These are phyloP conservation scores for Formica aserva DNA, from an alignment of 2,888 invertebrate species.

Conservation along the genomic window DNA sequence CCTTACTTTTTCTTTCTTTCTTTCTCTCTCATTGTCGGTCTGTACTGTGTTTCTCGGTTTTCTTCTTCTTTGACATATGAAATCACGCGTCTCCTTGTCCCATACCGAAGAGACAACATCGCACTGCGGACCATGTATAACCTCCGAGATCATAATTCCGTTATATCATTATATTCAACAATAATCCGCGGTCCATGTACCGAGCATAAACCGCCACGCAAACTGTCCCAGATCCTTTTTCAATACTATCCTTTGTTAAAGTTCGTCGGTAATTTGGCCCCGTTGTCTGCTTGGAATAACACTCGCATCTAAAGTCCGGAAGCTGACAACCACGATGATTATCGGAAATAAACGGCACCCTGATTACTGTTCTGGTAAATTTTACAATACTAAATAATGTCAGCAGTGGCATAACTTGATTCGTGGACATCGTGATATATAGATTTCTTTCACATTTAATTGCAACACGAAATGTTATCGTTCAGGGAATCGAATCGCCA, in stretches of 20 bases:
- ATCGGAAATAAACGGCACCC: background rate
- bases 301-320: slow-evolving; percentile 22
- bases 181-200: slow-evolving; percentile 67
- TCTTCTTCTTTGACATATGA: slow-evolving; percentile 9
- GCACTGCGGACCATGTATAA: slow-evolving; percentile 59
- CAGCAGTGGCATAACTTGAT: background rate
- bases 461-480: background rate
- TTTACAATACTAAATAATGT: background rate
- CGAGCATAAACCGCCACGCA: slow-evolving; percentile 52
- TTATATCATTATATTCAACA: slow-evolving; percentile 80
- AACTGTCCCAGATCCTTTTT: slow-evolving; percentile 59
- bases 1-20: slow-evolving; percentile 42
- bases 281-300: slow-evolving; percentile 34
- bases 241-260: slow-evolving; percentile 30
- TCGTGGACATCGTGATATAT: background rate
- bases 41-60: background rate
- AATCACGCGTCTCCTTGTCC: slow-evolving; percentile 18
- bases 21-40: background rate
- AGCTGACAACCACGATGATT: background rate
- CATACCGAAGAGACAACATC: slow-evolving; percentile 50
- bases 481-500: background rate
- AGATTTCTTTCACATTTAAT: slow-evolving; percentile 10
- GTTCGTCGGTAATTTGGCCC: slow-evolving; percentile 49
- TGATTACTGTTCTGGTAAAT: background rate
- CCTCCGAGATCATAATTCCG: slow-evolving; percentile 78